Evolutionary conservation across 2,113 vertebrate genomes (phyloP).

Genomic region (Globicephala melas): DNA sequence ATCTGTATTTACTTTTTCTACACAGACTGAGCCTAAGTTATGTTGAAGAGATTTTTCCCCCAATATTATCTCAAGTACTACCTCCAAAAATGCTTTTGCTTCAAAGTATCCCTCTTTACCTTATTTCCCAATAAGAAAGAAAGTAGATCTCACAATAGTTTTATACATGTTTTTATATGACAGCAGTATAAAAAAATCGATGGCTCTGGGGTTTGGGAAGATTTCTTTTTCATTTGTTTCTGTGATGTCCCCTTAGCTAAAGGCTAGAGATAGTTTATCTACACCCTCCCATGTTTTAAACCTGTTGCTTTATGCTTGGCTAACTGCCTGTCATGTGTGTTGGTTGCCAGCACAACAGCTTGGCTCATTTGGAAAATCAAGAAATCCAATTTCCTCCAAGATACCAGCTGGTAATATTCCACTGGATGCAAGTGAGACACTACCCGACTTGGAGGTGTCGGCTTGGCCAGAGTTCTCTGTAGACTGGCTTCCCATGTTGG

Average conservation of each 20-base stretch:
- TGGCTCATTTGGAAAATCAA: slow-evolving; percentile 60
- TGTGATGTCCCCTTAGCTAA: background rate
- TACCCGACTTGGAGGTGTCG: background rate
- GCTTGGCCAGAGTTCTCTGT: background rate
- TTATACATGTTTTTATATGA: background rate
- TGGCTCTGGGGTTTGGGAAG: background rate
- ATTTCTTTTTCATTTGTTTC: background rate
- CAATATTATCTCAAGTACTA: slow-evolving; percentile 47
- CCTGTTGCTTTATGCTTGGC: slow-evolving; percentile 73
- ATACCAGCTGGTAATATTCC: slow-evolving; percentile 73
- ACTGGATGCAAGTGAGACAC: background rate
- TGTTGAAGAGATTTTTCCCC: background rate
- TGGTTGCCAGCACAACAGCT: slow-evolving; percentile 50
- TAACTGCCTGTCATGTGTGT: slow-evolving; percentile 75
- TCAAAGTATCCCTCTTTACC: background rate
- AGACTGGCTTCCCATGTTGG: background rate
- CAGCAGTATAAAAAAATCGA: background rate
- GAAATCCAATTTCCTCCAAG: slow-evolving; percentile 52
- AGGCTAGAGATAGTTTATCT: slow-evolving; percentile 47
- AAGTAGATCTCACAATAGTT: background rate
- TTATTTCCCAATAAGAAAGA: background rate
- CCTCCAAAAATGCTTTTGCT: slow-evolving; percentile 28
- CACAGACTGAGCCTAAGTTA: slow-evolving; percentile 19
- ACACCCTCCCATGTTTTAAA: slow-evolving; percentile 45
- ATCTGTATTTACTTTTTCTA: slow-evolving; percentile 52